These are phyloP conservation scores for Psittacula derbiana DNA, from an alignment of 2,797 vertebrate genomes.

Conservation along the genomic window DNA sequence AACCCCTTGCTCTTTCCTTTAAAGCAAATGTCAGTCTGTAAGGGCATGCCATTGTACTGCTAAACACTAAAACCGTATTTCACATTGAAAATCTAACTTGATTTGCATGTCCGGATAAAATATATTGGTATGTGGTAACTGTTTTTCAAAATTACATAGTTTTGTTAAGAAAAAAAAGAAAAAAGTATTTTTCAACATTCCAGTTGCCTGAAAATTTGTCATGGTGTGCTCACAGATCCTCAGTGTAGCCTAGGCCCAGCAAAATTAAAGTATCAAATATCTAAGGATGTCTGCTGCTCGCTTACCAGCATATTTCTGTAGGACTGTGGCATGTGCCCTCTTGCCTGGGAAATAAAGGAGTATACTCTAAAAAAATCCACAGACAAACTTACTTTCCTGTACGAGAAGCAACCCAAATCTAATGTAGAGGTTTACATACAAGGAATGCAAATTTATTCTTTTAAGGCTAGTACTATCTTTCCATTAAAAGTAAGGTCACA, in stretches of 20 bases:
- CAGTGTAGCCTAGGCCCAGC: accelerated
- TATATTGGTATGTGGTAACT: accelerated
- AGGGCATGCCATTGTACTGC: neutral
- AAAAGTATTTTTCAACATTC: neutral
- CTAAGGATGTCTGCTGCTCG: neutral
- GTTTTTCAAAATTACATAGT: neutral
- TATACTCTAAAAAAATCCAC: neutral
- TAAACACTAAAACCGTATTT: neutral
- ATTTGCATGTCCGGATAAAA: neutral
- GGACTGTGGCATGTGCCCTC: accelerated
- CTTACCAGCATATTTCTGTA: neutral
- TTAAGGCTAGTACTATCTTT: neutral
- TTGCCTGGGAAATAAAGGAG: neutral
- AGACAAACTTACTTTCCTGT: neutral
- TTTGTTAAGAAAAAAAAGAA: neutral
- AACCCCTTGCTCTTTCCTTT: neutral
- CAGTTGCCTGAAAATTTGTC: neutral
- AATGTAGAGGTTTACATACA: neutral
- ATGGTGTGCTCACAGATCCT: neutral
- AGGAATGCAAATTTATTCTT: neutral
- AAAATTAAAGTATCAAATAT: neutral
- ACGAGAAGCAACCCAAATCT: neutral
- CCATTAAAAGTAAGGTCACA: neutral
- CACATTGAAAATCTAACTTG: neutral
- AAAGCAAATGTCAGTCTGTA: neutral